These are phyloP conservation scores for Neodontobutis hainanensis DNA, from an alignment of 2,113 vertebrate genomes.

Conservation along the genomic window DNA sequence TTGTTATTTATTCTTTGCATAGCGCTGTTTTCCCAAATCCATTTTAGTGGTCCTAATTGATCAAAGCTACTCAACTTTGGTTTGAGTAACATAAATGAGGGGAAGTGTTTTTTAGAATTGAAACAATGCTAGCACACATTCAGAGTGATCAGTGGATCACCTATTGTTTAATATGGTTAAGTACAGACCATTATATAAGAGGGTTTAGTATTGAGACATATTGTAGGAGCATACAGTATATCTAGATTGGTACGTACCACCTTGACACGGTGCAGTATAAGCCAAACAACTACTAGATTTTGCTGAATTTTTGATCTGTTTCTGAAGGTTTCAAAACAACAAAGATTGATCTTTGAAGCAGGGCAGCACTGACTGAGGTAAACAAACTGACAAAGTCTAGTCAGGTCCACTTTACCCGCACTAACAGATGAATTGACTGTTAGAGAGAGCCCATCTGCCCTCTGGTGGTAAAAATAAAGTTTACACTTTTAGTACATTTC, in stretches of 20 bases:
- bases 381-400: not conserved
- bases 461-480: constrained; percentile 28
- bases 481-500: no score
- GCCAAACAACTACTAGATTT: not conserved
- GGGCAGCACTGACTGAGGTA: not conserved
- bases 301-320: no score
- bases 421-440: not conserved
- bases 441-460: constrained; percentile 23
- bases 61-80: no score
- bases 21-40: no score
- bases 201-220: not conserved
- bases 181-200: not conserved
- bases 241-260: not conserved
- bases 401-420: not conserved
- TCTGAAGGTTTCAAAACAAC: not conserved
- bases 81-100: no score
- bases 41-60: no score
- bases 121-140: not conserved
- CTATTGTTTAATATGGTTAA: not conserved
- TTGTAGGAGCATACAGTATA: not conserved
- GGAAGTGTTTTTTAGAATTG: not conserved
- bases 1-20: no score
- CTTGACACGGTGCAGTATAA: not conserved
- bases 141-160: not conserved
- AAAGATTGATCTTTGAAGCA: not conserved